Conservation (phyloP, 2,888 invertebrate species). For the Cephus runcator region DNA sequence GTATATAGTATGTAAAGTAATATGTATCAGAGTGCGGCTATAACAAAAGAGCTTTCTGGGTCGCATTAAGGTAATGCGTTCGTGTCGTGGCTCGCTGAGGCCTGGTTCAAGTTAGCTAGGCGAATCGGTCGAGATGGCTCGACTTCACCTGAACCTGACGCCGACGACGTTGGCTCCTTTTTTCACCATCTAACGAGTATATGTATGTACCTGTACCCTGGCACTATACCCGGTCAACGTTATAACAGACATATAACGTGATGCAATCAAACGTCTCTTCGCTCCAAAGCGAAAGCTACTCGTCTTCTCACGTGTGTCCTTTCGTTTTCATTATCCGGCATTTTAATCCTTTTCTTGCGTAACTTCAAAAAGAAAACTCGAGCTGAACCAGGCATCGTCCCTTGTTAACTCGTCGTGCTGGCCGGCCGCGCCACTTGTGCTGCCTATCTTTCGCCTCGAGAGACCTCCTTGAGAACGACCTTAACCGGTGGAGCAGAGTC, state of each 20-base stretch:
- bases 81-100: slow-evolving; percentile 28
- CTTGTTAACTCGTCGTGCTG: neutral
- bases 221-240: neutral
- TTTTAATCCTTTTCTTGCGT: neutral
- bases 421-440: neutral
- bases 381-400: neutral
- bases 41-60: slow-evolving; percentile 60
- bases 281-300: neutral
- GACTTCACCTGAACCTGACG: slow-evolving; percentile 13
- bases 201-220: neutral
- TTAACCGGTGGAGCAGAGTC: neutral
- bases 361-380: neutral
- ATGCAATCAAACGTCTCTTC: neutral
- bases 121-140: slow-evolving; percentile 9
- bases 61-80: slow-evolving; percentile 59
- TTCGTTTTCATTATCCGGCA: neutral
- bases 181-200: slow-evolving; percentile 13
- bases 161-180: slow-evolving; percentile 27
- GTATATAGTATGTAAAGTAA: slow-evolving; percentile 11
- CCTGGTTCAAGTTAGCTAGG: slow-evolving; percentile 10
- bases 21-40: slow-evolving; percentile 31
- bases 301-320: neutral
- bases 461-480: neutral
- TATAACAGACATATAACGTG: neutral
- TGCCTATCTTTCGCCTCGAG: neutral